Evolutionary conservation across 2,113 vertebrate species (phyloP).

Genomic region (Rousettus leschenaultii): DNA sequence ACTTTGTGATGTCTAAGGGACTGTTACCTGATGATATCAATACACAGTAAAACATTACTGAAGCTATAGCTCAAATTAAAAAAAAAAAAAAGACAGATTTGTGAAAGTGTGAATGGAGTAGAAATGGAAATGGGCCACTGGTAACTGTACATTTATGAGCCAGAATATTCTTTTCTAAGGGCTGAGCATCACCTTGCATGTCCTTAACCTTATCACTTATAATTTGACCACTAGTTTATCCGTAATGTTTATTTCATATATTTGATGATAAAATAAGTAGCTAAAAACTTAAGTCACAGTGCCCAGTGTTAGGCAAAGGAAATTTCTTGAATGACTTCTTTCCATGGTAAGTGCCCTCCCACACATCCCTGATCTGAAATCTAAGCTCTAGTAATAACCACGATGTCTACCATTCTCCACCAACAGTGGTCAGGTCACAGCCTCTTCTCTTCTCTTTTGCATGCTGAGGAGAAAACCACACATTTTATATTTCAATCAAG

Average conservation of each 20-base stretch:
- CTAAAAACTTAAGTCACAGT: neutral
- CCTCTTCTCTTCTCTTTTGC: conserved; percentile 7
- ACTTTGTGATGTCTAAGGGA: neutral
- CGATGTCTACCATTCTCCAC: conserved; percentile 12
- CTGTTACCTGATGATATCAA: neutral
- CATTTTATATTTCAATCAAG: conserved; percentile 55
- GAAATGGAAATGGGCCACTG: neutral
- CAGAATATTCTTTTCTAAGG: neutral
- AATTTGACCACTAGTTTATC: neutral
- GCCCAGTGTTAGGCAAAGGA: neutral
- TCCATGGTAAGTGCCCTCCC: neutral
- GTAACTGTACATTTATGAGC: neutral
- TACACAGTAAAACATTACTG: neutral
- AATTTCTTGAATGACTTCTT: neutral
- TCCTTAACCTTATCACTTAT: neutral
- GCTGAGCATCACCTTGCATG: neutral
- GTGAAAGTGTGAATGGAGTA: neutral
- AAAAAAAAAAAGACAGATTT: neutral
- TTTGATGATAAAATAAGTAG: neutral
- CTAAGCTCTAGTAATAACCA: conserved; percentile 13
- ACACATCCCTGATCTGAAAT: neutral
- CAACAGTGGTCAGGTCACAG: neutral
- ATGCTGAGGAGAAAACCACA: conserved; percentile 42
- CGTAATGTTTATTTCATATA: neutral
- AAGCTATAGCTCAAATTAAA: neutral